Conservation (phyloP, 53 echinoderm and acorn worm genomes). For the Zoroaster sp. region DNA sequence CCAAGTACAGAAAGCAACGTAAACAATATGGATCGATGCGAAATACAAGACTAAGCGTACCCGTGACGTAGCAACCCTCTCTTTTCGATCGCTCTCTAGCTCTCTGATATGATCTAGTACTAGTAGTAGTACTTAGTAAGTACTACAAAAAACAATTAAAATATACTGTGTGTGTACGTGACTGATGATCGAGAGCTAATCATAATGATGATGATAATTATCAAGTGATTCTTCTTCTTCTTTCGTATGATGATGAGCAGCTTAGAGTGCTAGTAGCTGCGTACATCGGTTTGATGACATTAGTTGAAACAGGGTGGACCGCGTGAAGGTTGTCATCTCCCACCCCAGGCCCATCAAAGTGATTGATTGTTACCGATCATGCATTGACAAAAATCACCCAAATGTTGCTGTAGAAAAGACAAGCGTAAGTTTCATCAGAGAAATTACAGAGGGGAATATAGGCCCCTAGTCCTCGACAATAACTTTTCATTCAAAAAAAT, state of each 20-base stretch:
- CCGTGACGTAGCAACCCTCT: conserved; percentile 1
- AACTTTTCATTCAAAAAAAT: not conserved
- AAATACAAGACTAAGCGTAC: not conserved
- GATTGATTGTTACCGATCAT: no score
- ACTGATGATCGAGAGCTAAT: not conserved
- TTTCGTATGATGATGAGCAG: not conserved
- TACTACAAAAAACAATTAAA: no score
- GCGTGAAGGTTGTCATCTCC: no score
- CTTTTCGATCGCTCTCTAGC: no score
- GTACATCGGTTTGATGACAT: no score
- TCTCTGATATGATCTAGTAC: no score
- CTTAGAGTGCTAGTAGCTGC: not conserved
- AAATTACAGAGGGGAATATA: not conserved
- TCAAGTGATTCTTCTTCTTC: not conserved
- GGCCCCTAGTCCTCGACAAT: not conserved
- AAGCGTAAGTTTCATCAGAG: not conserved
- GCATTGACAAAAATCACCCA: not conserved
- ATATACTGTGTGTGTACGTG: not conserved
- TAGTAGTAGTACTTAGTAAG: no score
- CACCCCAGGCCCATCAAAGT: no score
- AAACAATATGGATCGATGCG: not conserved
- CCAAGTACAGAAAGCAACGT: not conserved
- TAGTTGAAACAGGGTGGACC: no score
- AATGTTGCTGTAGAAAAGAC: not conserved
- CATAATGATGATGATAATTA: not conserved